These are phyloP conservation scores for Salvelinus fontinalis DNA, from an alignment of 2,113 vertebrate genomes.

Conservation along the genomic window DNA sequence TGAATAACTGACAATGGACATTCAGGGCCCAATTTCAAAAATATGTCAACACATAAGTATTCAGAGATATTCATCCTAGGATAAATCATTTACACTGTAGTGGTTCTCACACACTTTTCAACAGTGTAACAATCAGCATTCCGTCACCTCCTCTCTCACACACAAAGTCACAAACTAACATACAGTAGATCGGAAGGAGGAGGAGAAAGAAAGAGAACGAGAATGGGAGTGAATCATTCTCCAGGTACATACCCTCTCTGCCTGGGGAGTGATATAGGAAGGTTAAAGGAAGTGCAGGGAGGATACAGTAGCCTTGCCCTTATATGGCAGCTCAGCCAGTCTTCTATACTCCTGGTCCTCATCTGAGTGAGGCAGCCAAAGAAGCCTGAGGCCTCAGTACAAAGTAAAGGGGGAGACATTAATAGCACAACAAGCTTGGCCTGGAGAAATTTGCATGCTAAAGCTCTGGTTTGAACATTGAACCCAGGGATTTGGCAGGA, in stretches of 20 bases:
- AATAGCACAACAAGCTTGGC: constrained; percentile 59
- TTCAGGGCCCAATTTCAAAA: background rate
- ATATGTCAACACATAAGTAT: background rate
- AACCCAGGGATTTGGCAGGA: constrained; percentile 57
- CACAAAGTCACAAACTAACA: constrained; percentile 5
- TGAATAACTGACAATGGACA: constrained; percentile 10
- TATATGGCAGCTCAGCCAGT: constrained; percentile 45
- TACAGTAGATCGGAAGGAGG: background rate
- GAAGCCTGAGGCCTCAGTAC: constrained; percentile 5
- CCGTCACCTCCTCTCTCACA: background rate
- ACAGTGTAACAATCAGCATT: background rate
- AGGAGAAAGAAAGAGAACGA: constrained; percentile 10
- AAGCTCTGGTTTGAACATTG: constrained; percentile 37
- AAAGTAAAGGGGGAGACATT: constrained; percentile 16
- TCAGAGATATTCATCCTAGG: constrained; percentile 4
- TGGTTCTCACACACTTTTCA: constrained; percentile 7
- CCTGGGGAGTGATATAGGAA: constrained; percentile 8
- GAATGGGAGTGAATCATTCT: constrained; percentile 9
- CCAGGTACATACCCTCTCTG: constrained; percentile 53
- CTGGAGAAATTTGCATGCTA: constrained; percentile 35
- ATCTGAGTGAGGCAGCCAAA: constrained; percentile 25
- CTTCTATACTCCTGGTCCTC: constrained; percentile 22
- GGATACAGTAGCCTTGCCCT: constrained; percentile 49
- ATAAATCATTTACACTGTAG: constrained; percentile 40
- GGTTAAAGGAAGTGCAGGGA: constrained; percentile 29